Percentiles rank a stretch among this genome's conserved stretches.
Conservation (phyloP, 1,140 invertebrate species). For the Zaprionus ornatus region DNA sequence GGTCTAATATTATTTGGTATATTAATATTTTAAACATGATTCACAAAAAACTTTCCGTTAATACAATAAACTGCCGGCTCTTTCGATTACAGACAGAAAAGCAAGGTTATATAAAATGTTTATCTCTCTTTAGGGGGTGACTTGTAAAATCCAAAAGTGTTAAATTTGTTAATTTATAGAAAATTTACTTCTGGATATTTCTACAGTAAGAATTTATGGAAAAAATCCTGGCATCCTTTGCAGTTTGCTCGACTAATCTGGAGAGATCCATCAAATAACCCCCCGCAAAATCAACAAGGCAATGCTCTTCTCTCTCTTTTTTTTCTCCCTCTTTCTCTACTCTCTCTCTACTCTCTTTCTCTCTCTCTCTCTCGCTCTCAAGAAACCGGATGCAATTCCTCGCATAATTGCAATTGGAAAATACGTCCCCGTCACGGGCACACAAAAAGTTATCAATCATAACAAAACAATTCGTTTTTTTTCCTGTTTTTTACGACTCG, state of each 20-base stretch:
- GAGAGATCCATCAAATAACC: too few species aligned
- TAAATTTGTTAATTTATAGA: too few species aligned
- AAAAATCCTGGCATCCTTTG: background rate
- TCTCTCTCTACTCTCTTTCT: background rate
- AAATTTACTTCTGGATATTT: background rate
- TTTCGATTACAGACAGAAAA: background rate
- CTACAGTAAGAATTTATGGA: background rate
- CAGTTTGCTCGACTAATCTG: too few species aligned
- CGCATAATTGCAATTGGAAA: constrained; percentile 19
- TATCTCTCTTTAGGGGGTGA: background rate
- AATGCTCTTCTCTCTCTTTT: background rate
- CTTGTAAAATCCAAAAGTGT: background rate
- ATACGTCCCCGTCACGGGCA: constrained; percentile 6
- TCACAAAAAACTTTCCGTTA: background rate
- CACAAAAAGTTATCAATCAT: constrained; percentile 28
- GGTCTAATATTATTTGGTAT: background rate
- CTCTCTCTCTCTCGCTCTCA: background rate
- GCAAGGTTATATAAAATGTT: background rate
- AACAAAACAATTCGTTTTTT: constrained; percentile 3
- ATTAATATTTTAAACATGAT: background rate
- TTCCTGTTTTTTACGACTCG: background rate
- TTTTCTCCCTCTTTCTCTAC: background rate
- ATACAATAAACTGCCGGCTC: background rate
- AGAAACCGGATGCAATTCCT: constrained; percentile 27
- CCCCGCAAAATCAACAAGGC: too few species aligned